Conservation (phyloP, 1,140 invertebrate genomes). For the Zeugodacus cucurbitae region DNA sequence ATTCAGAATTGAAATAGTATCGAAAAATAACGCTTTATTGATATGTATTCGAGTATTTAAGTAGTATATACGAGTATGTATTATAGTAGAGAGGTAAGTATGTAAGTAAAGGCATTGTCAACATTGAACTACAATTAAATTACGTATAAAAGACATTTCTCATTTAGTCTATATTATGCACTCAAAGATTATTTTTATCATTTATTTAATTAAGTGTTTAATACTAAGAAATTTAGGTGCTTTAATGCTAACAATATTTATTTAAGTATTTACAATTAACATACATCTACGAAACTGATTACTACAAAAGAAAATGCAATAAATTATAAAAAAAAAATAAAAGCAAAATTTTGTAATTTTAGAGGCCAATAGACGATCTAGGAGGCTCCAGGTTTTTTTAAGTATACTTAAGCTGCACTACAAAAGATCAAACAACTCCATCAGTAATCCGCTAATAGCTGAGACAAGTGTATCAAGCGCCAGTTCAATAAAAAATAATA, state of each 20-base stretch:
- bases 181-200: not conserved
- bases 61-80: not conserved
- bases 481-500: too few species aligned
- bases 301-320: not conserved
- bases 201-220: not conserved
- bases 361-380: too few species aligned
- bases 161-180: not conserved
- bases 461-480: too few species aligned
- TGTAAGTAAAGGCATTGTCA: not conserved
- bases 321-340: not conserved
- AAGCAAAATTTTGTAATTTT: not conserved
- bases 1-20: constrained; percentile 18
- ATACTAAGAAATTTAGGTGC: not conserved
- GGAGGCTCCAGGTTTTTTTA: too few species aligned
- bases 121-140: constrained; percentile 5
- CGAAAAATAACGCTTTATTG: constrained; percentile 29
- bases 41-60: not conserved
- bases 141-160: not conserved
- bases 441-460: too few species aligned
- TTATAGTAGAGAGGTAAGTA: constrained; percentile 1
- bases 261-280: not conserved
- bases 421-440: too few species aligned
- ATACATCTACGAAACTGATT: not conserved
- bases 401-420: too few species aligned
- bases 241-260: not conserved